Percentiles rank a stretch among this genome's conserved stretches.
Conservation (phyloP, 2,888 invertebrate species). For the Drosophila dives region DNA sequence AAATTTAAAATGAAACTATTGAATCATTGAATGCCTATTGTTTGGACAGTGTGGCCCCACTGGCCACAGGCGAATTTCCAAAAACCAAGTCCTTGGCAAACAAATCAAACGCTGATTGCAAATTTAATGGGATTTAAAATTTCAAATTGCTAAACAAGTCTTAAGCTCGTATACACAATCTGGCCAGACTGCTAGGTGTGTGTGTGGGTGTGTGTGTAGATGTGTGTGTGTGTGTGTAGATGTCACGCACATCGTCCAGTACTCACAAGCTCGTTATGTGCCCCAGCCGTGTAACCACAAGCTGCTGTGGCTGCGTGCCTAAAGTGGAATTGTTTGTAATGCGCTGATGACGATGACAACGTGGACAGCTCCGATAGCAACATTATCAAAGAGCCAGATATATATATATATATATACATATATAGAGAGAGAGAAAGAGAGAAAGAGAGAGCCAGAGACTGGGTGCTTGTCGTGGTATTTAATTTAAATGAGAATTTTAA, state of each 20-base stretch:
- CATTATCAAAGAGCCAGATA: neutral
- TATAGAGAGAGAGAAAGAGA: neutral
- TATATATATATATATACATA: neutral
- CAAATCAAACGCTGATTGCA: constrained; percentile 75
- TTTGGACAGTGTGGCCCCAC: constrained; percentile 29
- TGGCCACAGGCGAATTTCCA: constrained; percentile 5
- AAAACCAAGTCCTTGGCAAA: constrained; percentile 45
- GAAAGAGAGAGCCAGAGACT: neutral
- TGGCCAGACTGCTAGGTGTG: constrained; percentile 27
- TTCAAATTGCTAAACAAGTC: constrained; percentile 72
- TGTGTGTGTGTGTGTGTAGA: constrained; percentile 3
- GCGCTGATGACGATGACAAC: constrained; percentile 60
- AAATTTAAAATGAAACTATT: constrained; percentile 64
- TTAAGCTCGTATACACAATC: constrained; percentile 38
- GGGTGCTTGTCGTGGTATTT: constrained; percentile 44
- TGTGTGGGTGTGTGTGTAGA: constrained; percentile 1
- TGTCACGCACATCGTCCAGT: constrained; percentile 32
- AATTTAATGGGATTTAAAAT: constrained; percentile 76
- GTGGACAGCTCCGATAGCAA: constrained; percentile 22
- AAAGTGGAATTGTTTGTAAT: constrained; percentile 80
- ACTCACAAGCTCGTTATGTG: constrained; percentile 36
- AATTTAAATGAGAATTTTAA: constrained; percentile 69
- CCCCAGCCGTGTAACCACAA: constrained; percentile 62
- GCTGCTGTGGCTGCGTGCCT: constrained; percentile 69
- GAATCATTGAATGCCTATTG: constrained; percentile 67